Conservation (phyloP, 2,888 invertebrate species). For the Diogma glabrata region DNA sequence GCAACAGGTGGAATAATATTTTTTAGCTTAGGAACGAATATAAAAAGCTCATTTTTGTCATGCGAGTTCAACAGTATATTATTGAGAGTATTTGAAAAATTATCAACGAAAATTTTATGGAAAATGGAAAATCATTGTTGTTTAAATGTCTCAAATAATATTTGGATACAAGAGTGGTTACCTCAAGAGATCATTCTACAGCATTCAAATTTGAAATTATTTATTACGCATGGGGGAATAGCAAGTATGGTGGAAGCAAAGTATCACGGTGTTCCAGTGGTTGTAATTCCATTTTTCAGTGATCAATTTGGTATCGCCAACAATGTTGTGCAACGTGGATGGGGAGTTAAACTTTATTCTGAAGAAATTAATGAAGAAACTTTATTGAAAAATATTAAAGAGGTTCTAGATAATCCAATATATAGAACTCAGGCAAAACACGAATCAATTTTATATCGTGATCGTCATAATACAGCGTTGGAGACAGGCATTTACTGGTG, state of each 20-base stretch:
- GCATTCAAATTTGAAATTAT: slow-evolving; percentile 45
- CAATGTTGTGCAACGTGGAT: slow-evolving; percentile 34
- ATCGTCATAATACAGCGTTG: slow-evolving; percentile 36
- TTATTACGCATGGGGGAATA: slow-evolving; percentile 53
- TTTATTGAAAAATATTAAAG: slow-evolving; percentile 23
- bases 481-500: slow-evolving; percentile 41
- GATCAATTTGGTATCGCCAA: slow-evolving; percentile 41
- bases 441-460: slow-evolving; percentile 34
- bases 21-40: slow-evolving; percentile 17
- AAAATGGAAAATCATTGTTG: slow-evolving; percentile 51
- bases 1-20: slow-evolving; percentile 14
- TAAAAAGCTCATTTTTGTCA: slow-evolving; percentile 11
- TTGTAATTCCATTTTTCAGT: slow-evolving; percentile 40
- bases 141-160: slow-evolving; percentile 43
- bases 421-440: slow-evolving; percentile 26
- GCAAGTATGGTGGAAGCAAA: slow-evolving; percentile 40
- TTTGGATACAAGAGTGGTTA: slow-evolving; percentile 50
- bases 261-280: slow-evolving; percentile 38
- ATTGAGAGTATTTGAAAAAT: slow-evolving; percentile 21
- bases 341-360: slow-evolving; percentile 31
- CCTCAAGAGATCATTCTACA: slow-evolving; percentile 56
- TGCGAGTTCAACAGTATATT: not conserved
- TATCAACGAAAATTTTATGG: slow-evolving; percentile 54
- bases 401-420: slow-evolving; percentile 17
- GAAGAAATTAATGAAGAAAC: slow-evolving; percentile 27